Conservation (phyloP, 2,113 vertebrate genomes). For the Ammospiza caudacuta region DNA sequence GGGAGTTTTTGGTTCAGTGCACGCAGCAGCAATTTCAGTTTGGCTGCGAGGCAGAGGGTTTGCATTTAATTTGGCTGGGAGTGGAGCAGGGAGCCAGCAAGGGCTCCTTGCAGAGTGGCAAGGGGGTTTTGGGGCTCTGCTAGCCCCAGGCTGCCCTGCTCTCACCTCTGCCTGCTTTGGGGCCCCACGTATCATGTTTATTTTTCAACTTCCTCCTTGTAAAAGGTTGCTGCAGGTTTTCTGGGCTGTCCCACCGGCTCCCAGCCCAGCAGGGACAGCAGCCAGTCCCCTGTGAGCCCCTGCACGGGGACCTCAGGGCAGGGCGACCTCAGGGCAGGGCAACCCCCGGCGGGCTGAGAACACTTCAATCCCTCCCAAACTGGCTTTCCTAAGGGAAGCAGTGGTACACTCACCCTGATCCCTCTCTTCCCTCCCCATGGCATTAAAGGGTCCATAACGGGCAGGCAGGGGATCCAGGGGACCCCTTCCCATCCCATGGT, state of each 20-base stretch:
- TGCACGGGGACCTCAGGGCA: accelerated
- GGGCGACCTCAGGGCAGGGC: background rate
- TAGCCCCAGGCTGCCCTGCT: accelerated
- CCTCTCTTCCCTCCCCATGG: background rate
- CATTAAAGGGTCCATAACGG: background rate
- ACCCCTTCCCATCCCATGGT: background rate
- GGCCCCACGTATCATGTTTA: background rate
- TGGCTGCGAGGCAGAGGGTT: background rate
- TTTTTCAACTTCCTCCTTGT: conserved; percentile 1
- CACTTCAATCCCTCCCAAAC: accelerated
- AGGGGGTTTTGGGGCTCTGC: accelerated
- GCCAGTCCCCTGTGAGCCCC: background rate
- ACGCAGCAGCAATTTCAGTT: accelerated
- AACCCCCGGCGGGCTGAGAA: accelerated
- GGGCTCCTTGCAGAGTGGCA: background rate
- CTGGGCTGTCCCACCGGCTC: accelerated
- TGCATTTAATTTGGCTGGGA: background rate
- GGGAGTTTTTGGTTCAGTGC: background rate
- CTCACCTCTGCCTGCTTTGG: background rate
- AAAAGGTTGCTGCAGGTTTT: accelerated
- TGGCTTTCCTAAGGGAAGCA: accelerated
- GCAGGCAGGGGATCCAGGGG: too few relatives aligned
- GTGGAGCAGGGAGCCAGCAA: background rate
- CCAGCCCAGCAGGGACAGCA: background rate
- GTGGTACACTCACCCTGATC: background rate